A percentile compares a stretch with the other conserved stretches of the same genome.
Evolutionary conservation across 2,888 invertebrate species (phyloP).

Genomic region (Drosophila mettleri): DNA sequence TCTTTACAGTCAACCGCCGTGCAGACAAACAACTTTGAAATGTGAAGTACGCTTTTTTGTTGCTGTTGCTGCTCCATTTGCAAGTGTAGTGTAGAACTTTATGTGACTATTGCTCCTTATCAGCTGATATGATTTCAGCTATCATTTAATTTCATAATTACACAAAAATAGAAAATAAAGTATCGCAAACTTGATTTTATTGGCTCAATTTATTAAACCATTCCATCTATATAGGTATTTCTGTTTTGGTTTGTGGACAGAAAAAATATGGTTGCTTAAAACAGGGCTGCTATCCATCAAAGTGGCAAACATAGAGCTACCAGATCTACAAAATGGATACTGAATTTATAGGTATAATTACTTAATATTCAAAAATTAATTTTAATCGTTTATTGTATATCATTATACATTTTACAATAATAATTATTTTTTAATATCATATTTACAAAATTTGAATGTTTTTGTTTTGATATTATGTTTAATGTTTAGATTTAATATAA

Average conservation of each 20-base stretch:
- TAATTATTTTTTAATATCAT: background rate
- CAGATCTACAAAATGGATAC: constrained; percentile 3
- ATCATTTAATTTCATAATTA: constrained; percentile 52
- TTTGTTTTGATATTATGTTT: background rate
- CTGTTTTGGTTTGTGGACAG: constrained; percentile 67
- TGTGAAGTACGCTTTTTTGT: constrained; percentile 69
- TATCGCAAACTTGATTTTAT: constrained; percentile 36
- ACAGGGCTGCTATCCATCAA: constrained; percentile 40
- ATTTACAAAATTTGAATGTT: too few relatives aligned
- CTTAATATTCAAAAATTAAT: background rate
- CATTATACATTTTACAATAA: background rate
- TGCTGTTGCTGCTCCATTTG: constrained; percentile 83
- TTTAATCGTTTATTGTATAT: background rate
- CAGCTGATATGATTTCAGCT: constrained; percentile 41
- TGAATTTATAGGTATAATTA: background rate
- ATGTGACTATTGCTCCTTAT: constrained; percentile 41
- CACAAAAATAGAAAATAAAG: constrained; percentile 44
- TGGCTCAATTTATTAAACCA: constrained; percentile 52
- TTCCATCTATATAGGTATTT: constrained; percentile 41
- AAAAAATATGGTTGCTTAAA: constrained; percentile 70
- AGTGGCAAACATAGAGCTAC: constrained; percentile 8
- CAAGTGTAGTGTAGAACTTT: constrained; percentile 39
- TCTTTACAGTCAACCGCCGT: constrained; percentile 94
- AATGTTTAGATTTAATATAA: background rate
- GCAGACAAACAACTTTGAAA: constrained; percentile 92